Evolutionary conservation across 2,888 invertebrate genomes (phyloP), one percentile per base, ranked within the genome.

Genomic region (Lottia gigantea): DNA sequence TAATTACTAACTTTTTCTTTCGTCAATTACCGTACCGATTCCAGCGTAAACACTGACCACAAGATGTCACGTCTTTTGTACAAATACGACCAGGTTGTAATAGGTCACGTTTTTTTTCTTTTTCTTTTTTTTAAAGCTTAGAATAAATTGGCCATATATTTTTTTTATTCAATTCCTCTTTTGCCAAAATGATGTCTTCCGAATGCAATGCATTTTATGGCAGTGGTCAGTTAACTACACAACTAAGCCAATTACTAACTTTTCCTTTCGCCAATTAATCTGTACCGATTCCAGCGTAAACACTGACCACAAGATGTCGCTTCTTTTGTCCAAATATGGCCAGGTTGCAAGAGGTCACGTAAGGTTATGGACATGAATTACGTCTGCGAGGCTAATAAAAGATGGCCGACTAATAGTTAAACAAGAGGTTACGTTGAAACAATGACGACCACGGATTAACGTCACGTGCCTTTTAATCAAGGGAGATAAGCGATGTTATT

Each of bases 271-370:
- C 11, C 40, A 40, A 40, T 40, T 40, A 40, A 40, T 40, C 40
- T 40, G 40, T 40, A 40, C 40, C 40, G 7, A 40, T 40, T 40
- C 40, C 40, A 40, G 40, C 40, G 40, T 55, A 55, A 55, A 55
- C 14, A 55, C 55, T 55, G 55, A 55, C 55, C 55, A 55, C 55
- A 55, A 55, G 55, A 55, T 55, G 55, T 55, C 55, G 19, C 55
- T 40, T 23, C 55, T 55, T 55, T 55, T n/a, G 55, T 55, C 55
- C 55, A 55, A 55, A 55, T 55, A 55, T 23, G 55, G 55, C 55
- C 55, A 55, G 55, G 55, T 55, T 55, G 55, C 19, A 12, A 23
- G 23, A 55, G 55, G 55, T 55, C 55, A 23, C 55, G 23, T 55
- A 55, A 55, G 55, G 55, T 23, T 55, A 12, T 19, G 11, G 19